phyloP scores from a whole-genome alignment of 2,797 vertebrate genomes.

The Centropyge bicolor region DNA sequence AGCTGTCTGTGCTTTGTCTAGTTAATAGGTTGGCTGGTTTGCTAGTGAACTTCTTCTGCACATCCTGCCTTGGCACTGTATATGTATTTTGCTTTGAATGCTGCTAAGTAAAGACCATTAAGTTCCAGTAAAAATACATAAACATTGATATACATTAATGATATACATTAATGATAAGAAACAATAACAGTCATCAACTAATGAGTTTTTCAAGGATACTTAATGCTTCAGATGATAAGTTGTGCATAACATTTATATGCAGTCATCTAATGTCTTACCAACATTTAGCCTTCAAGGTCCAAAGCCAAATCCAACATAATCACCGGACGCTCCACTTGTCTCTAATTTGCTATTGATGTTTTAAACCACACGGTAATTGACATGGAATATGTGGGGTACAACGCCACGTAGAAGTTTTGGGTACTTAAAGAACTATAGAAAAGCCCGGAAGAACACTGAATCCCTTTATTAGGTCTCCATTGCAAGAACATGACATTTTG shows the following conservation, averaged over 20 bases:
- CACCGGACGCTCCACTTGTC: background rate
- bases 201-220: background rate
- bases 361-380: slow-evolving; percentile 27
- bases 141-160: background rate
- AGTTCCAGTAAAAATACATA: slow-evolving; percentile 7
- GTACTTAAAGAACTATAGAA: slow-evolving; percentile 33
- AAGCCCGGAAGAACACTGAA: slow-evolving; percentile 35
- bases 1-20: slow-evolving; percentile 60
- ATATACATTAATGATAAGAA: too few species aligned
- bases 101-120: background rate
- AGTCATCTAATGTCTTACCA: background rate
- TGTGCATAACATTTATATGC: background rate
- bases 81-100: slow-evolving; percentile 12
- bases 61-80: slow-evolving; percentile 19
- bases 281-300: background rate
- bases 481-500: slow-evolving; percentile 74
- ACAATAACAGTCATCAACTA: too few species aligned
- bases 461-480: slow-evolving; percentile 59
- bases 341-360: slow-evolving; percentile 18
- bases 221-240: background rate
- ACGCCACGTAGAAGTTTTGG: slow-evolving; percentile 20
- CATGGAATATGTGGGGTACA: background rate
- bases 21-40: slow-evolving; percentile 61
- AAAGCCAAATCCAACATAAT: slow-evolving; percentile 1
- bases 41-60: slow-evolving; percentile 38